Percentiles rank a stretch among this genome's conserved stretches.
Conservation (phyloP, 2,888 invertebrate species). For the Reticulitermes lucifugus region DNA sequence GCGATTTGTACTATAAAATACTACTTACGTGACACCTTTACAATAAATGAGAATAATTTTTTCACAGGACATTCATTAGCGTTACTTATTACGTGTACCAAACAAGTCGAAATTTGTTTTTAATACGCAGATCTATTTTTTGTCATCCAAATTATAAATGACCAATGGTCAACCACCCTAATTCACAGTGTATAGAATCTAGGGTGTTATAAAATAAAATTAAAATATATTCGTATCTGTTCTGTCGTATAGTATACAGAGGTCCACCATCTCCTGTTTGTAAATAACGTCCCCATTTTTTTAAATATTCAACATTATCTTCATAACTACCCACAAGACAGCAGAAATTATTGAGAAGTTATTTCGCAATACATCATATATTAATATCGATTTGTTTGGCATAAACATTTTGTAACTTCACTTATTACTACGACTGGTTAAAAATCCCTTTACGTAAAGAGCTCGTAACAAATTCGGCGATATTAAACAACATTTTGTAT, state of each 20-base stretch:
- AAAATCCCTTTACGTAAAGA: background rate
- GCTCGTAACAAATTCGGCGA: background rate
- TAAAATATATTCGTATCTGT: background rate
- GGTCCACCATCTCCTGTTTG: background rate
- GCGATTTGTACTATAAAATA: background rate
- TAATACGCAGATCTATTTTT: constrained; percentile 24
- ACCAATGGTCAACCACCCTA: constrained; percentile 11
- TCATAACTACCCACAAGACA: constrained; percentile 7
- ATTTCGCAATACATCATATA: background rate
- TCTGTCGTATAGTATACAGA: background rate
- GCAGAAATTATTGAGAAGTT: background rate
- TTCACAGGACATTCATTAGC: background rate
- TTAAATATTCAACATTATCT: background rate
- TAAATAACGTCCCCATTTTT: background rate
- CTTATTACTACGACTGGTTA: background rate
- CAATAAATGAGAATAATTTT: background rate
- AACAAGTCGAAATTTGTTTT: background rate
- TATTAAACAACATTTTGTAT: background rate
- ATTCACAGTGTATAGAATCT: background rate
- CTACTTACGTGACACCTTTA: background rate
- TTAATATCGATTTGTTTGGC: constrained; percentile 24
- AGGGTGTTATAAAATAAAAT: background rate
- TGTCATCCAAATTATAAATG: constrained; percentile 27
- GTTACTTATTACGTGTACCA: background rate
- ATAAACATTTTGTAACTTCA: background rate